These are phyloP conservation scores for Macquaria australasica DNA, from an alignment of 2,113 vertebrate genomes.

Conservation along the genomic window DNA sequence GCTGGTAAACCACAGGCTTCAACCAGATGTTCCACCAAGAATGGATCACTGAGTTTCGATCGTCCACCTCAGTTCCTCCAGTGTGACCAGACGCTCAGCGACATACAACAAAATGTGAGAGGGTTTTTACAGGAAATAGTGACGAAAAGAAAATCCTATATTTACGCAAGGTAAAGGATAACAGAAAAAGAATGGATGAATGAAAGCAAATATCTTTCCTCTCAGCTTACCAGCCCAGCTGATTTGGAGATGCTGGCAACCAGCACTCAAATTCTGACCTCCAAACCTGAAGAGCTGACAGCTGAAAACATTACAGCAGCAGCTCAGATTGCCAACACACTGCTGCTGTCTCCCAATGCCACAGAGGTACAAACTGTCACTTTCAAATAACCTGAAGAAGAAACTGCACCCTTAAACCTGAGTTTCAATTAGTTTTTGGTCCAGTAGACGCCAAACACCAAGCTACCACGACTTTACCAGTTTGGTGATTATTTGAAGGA, in stretches of 20 bases:
- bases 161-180: too few relatives aligned
- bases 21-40: conserved; percentile 11
- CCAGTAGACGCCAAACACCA: not conserved
- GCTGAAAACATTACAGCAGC: conserved; percentile 33
- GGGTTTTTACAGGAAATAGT: not conserved
- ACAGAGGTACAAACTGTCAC: conserved; percentile 33
- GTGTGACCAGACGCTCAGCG: conserved; percentile 56
- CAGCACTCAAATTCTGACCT: conserved; percentile 61
- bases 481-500: too few relatives aligned
- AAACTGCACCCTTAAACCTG: not conserved
- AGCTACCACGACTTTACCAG: not conserved
- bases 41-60: not conserved
- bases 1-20: conserved; percentile 46
- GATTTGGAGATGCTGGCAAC: conserved; percentile 22
- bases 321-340: conserved; percentile 34
- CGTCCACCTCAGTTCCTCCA: not conserved
- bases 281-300: conserved; percentile 38
- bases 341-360: conserved; percentile 52
- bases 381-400: not conserved
- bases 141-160: too few relatives aligned
- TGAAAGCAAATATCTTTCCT: not conserved
- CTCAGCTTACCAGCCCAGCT: conserved; percentile 27
- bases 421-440: not conserved
- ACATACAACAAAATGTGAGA: conserved; percentile 52
- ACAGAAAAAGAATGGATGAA: not conserved